These are phyloP conservation scores for Plectropomus leopardus DNA, from an alignment of 2,113 vertebrate genomes.

Conservation along the genomic window DNA sequence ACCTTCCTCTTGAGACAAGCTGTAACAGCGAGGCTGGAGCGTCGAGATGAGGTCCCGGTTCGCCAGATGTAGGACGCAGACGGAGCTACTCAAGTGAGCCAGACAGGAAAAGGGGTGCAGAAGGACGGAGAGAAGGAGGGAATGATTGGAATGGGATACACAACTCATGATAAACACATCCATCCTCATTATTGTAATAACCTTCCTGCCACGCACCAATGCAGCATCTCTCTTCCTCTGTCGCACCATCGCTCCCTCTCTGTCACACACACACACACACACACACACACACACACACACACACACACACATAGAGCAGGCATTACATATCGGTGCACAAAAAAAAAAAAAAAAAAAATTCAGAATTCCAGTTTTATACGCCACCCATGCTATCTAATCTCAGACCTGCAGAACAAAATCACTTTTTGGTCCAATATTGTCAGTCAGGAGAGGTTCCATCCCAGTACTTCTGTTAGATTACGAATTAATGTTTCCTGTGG, in stretches of 20 bases:
- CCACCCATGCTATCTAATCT: conserved; percentile 48
- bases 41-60: conserved; percentile 50
- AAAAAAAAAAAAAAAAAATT: conserved; percentile 47
- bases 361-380: conserved; percentile 51
- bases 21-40: conserved; percentile 35
- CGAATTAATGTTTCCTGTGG: conserved; percentile 61
- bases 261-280: conserved; percentile 12
- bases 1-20: conserved; percentile 48
- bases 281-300: conserved; percentile 14
- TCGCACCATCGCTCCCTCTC: conserved; percentile 40
- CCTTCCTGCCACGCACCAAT: conserved; percentile 65
- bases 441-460: conserved; percentile 61
- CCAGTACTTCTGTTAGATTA: conserved; percentile 61
- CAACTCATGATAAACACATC: conserved; percentile 80
- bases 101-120: conserved; percentile 38
- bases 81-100: conserved; percentile 63
- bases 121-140: conserved; percentile 23
- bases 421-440: conserved; percentile 48
- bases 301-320: conserved; percentile 5
- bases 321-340: conserved; percentile 36
- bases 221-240: conserved; percentile 48
- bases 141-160: conserved; percentile 67
- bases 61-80: conserved; percentile 52
- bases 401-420: conserved; percentile 60
- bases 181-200: conserved; percentile 82